phyloP scores from a whole-genome alignment of 2,888 invertebrate species.

The Petrolisthes manimaculis region DNA sequence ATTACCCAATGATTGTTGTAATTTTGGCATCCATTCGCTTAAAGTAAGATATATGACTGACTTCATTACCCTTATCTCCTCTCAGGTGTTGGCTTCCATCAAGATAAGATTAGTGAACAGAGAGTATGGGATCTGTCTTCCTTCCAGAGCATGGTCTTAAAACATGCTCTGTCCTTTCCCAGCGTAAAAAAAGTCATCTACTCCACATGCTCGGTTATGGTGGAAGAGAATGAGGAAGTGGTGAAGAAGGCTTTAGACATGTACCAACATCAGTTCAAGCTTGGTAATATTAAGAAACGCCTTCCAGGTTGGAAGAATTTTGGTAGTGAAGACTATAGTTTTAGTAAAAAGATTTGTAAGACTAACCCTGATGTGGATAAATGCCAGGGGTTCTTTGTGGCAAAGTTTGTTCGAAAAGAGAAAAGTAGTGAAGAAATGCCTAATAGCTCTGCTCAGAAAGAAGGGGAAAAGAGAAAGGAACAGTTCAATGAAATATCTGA shows the following conservation, averaged over 20 bases:
- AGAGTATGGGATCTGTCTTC: conserved; percentile 69
- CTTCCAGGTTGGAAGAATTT: conserved; percentile 1
- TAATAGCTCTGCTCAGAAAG: background rate
- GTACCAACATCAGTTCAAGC: conserved; percentile 68
- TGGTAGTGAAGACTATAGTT: background rate
- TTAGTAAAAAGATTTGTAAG: background rate
- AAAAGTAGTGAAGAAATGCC: background rate
- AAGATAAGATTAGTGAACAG: conserved; percentile 50
- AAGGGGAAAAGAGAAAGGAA: background rate
- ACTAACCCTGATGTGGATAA: conserved; percentile 7
- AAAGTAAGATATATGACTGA: no score
- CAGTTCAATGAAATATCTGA: background rate
- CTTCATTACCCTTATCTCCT: background rate
- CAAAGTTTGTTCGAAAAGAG: background rate
- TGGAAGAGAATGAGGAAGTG: conserved; percentile 94
- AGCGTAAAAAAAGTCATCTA: conserved; percentile 88
- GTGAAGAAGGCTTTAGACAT: conserved; percentile 78
- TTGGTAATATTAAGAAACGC: background rate
- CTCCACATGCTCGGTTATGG: conserved; percentile 93
- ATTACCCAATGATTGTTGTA: no score
- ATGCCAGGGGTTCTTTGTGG: conserved; percentile 9
- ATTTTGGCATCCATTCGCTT: no score
- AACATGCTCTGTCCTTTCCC: conserved; percentile 89
- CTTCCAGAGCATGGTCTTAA: conserved; percentile 85
- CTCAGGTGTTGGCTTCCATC: conserved; percentile 34